Conservation (phyloP, 2,113 vertebrate genomes). For the Phrynosoma blainvillii region DNA sequence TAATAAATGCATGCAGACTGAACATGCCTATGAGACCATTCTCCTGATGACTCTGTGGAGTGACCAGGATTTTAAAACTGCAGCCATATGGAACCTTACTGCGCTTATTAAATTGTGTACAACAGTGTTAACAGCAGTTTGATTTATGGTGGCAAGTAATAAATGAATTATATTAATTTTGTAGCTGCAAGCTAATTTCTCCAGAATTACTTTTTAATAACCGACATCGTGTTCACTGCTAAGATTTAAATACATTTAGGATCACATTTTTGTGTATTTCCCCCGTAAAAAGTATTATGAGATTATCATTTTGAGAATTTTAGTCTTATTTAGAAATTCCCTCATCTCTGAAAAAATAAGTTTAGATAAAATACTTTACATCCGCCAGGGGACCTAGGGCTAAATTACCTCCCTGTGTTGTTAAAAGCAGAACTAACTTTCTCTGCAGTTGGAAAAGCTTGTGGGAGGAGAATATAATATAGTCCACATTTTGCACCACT, state of each 20-base stretch:
- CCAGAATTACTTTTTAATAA: slow-evolving; percentile 84
- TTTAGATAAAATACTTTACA: slow-evolving; percentile 40
- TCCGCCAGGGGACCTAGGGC: slow-evolving; percentile 5
- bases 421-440: not conserved
- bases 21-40: slow-evolving; percentile 28
- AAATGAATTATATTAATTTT: slow-evolving; percentile 86
- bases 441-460: not conserved
- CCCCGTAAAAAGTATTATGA: slow-evolving; percentile 47
- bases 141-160: slow-evolving; percentile 83
- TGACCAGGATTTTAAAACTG: slow-evolving; percentile 76
- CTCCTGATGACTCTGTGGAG: slow-evolving; percentile 61
- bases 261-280: slow-evolving; percentile 67
- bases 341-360: slow-evolving; percentile 39
- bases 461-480: not conserved
- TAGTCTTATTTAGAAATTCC: slow-evolving; percentile 63
- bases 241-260: slow-evolving; percentile 80
- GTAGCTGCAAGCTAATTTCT: slow-evolving; percentile 82
- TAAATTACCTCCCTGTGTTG: slow-evolving; percentile 1
- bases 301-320: slow-evolving; percentile 67
- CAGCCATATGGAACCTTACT: slow-evolving; percentile 80
- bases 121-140: slow-evolving; percentile 80
- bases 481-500: not conserved
- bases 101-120: slow-evolving; percentile 78
- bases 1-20: slow-evolving; percentile 46
- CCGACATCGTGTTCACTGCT: slow-evolving; percentile 76